Evolutionary conservation across 2,888 invertebrate genomes (phyloP).

Genomic region (Strigamia crassipes): DNA sequence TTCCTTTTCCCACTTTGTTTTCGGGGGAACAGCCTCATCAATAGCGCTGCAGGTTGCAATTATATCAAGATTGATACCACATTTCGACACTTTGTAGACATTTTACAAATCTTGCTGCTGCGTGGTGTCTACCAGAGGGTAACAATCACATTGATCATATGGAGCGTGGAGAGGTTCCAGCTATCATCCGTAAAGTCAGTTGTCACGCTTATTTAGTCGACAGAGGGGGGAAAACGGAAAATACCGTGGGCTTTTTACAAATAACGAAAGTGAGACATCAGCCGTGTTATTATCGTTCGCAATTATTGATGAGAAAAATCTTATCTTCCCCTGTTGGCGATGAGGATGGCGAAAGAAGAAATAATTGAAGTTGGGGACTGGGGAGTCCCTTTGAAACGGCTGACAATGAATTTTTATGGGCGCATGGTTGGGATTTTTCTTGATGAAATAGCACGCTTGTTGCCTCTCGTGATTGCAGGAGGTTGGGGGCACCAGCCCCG

Average conservation of each 20-base stretch:
- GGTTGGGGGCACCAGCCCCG: conserved; percentile 16
- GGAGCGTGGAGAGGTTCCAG: not conserved
- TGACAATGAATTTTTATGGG: conserved; percentile 38
- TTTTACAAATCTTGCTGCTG: not conserved
- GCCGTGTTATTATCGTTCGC: not conserved
- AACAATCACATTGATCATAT: not conserved
- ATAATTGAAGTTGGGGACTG: not conserved
- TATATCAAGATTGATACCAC: not conserved
- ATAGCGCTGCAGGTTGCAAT: not conserved
- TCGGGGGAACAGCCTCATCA: not conserved
- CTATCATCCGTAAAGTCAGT: not conserved
- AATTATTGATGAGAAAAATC: not conserved
- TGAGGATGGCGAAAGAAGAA: not conserved
- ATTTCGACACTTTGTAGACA: not conserved
- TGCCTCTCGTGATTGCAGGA: conserved; percentile 3
- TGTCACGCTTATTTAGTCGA: conserved; percentile 2
- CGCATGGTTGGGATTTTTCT: not conserved
- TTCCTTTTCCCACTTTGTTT: not conserved
- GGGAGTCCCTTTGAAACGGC: not conserved
- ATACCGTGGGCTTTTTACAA: not conserved
- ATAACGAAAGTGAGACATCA: not conserved
- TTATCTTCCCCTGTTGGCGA: not conserved
- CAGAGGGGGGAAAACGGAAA: not conserved
- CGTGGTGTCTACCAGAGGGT: not conserved
- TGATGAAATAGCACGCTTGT: conserved; percentile 3